Evolutionary conservation across 1,140 invertebrate species (phyloP).

Genomic region (Drosophila carrolli): DNA sequence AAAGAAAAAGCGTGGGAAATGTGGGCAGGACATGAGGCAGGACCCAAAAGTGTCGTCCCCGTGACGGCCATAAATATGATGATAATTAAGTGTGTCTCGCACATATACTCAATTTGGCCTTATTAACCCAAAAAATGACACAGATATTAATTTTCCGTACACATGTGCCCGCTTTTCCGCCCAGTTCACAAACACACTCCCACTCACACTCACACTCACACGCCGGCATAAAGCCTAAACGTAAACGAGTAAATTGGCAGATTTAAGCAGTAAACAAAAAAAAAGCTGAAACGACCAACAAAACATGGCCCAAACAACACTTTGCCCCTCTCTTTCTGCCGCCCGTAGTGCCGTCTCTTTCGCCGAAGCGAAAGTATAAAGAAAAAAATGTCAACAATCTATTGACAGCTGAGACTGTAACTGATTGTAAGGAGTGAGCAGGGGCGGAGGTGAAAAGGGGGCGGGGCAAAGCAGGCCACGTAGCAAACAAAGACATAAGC

Average conservation of each 20-base stretch:
- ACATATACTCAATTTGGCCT: constrained; percentile 81
- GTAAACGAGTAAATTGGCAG: constrained; percentile 83
- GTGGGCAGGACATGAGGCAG: neutral
- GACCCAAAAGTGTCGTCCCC: constrained; percentile 21
- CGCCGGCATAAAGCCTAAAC: constrained; percentile 66
- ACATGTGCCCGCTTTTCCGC: constrained; percentile 45
- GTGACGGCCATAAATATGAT: constrained; percentile 74
- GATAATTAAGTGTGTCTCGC: constrained; percentile 80
- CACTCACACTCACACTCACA: constrained; percentile 3
- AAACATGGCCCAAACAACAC: constrained; percentile 60
- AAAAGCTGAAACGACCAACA: constrained; percentile 54
- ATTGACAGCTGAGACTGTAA: constrained; percentile 82
- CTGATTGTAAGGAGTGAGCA: constrained; percentile 54
- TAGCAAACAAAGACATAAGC: constrained; percentile 78
- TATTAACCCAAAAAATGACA: constrained; percentile 82
- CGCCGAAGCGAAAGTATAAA: constrained; percentile 66
- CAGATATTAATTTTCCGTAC: constrained; percentile 76
- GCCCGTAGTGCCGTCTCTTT: neutral
- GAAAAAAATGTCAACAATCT: constrained; percentile 82
- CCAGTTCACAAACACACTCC: constrained; percentile 24
- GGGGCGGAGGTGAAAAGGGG: constrained; percentile 11
- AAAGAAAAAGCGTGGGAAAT: constrained; percentile 1
- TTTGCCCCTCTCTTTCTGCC: neutral
- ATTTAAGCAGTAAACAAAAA: constrained; percentile 83
- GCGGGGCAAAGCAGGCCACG: constrained; percentile 68